These are phyloP conservation scores for Bombus huntii DNA, from an alignment of 1,140 invertebrate species.

Conservation along the genomic window DNA sequence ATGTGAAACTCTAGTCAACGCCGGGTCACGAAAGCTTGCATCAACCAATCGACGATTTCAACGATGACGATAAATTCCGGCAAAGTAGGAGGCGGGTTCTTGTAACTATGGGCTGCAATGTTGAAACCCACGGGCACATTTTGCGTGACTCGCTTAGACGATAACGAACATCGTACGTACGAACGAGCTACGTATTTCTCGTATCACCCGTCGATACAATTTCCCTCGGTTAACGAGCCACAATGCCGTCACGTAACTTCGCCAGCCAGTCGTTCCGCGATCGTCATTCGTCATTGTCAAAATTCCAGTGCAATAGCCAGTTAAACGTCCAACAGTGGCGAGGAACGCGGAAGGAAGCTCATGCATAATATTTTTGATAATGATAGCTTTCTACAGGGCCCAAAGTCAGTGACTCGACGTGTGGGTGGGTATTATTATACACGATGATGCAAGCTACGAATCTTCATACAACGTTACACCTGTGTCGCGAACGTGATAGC, in stretches of 20 bases:
- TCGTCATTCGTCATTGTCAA: neutral
- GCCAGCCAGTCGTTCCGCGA: neutral
- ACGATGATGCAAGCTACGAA: constrained; percentile 27
- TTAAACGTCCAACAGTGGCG: neutral
- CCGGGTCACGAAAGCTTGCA: constrained; percentile 53
- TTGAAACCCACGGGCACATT: constrained; percentile 48
- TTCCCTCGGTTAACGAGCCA: neutral
- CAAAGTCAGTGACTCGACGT: constrained; percentile 20
- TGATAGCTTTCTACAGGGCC: constrained; percentile 21
- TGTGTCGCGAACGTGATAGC: constrained; percentile 23
- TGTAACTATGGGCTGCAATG: constrained; percentile 39
- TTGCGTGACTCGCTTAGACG: constrained; percentile 63
- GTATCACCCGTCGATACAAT: neutral
- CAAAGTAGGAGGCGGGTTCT: constrained; percentile 38
- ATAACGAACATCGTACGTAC: constrained; percentile 41
- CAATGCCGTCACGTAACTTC: neutral
- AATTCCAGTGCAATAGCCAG: neutral
- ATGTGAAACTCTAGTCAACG: neutral
- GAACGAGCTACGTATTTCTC: neutral
- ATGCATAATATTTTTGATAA: neutral
- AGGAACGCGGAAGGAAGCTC: constrained; percentile 23
- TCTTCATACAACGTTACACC: constrained; percentile 48
- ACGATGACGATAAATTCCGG: constrained; percentile 47
- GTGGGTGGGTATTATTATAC: neutral
- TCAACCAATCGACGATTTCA: constrained; percentile 59